These are phyloP conservation scores for Nasonia longicornis DNA, from an alignment of 1,140 invertebrate genomes.

Conservation along the genomic window DNA sequence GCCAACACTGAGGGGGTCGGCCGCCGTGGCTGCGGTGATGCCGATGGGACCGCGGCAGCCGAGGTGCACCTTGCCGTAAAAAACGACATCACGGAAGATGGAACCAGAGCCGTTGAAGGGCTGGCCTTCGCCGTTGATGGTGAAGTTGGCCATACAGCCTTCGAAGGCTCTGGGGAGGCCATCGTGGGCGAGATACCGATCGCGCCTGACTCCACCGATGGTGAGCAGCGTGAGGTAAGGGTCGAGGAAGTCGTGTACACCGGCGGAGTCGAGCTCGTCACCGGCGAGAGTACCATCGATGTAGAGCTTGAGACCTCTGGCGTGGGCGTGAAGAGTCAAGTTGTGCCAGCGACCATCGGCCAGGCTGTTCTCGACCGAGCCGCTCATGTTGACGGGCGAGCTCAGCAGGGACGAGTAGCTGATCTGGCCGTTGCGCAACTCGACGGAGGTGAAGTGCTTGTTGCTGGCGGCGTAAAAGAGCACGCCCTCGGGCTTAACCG, in stretches of 20 bases:
- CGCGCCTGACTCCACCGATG: conserved; percentile 78
- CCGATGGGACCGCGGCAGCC: conserved; percentile 80
- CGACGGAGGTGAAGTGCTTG: conserved; percentile 87
- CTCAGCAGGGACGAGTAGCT: conserved; percentile 82
- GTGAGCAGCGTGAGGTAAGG: conserved; percentile 86
- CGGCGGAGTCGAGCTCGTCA: conserved; percentile 85
- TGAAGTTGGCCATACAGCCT: conserved; percentile 91
- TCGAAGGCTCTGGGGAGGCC: conserved; percentile 75
- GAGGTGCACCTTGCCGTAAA: conserved; percentile 76
- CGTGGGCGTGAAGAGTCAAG: conserved; percentile 77
- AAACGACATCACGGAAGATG: conserved; percentile 78
- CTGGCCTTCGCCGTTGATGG: conserved; percentile 89
- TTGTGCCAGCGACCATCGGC: conserved; percentile 90
- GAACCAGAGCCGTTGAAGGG: conserved; percentile 88
- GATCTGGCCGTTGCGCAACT: conserved; percentile 77
- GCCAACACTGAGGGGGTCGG: conserved; percentile 90
- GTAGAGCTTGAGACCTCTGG: conserved; percentile 77
- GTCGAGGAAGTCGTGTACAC: conserved; percentile 92
- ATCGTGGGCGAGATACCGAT: conserved; percentile 69
- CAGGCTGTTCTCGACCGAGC: conserved; percentile 70
- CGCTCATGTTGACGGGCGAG: conserved; percentile 85
- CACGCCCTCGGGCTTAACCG: conserved; percentile 80
- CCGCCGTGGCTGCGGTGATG: conserved; percentile 79
- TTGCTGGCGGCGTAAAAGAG: conserved; percentile 87
- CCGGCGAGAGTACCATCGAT: conserved; percentile 80